phyloP scores from a whole-genome alignment of 2,888 invertebrate genomes.

The Lasioglossum marginatum region DNA sequence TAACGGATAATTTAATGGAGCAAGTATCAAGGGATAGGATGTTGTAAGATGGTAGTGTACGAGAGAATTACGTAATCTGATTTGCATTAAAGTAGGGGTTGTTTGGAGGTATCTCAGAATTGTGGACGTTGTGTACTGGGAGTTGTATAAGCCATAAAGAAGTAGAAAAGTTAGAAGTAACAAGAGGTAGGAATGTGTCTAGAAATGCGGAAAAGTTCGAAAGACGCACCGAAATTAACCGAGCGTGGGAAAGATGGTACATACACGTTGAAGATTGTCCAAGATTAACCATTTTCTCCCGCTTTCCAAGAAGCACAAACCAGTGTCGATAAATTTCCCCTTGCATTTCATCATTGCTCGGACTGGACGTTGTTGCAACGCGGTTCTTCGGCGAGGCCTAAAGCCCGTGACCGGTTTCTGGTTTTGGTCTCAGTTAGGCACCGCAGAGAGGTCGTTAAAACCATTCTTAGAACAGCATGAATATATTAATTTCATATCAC shows the following conservation, averaged over 20 bases:
- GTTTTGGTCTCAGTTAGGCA: not conserved
- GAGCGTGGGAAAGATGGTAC: slow-evolving; percentile 2
- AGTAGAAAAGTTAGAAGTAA: not conserved
- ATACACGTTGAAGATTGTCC: not conserved
- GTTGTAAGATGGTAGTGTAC: not conserved
- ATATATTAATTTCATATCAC: slow-evolving; percentile 26
- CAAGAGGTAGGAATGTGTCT: not conserved
- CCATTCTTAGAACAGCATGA: slow-evolving; percentile 16
- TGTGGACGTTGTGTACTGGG: not conserved
- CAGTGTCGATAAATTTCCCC: not conserved
- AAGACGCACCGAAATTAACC: slow-evolving; percentile 4
- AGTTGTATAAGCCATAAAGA: no score
- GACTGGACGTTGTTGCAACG: not conserved
- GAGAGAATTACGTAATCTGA: not conserved
- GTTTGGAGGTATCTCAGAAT: not conserved
- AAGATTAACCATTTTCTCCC: not conserved
- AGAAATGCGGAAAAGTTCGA: not conserved
- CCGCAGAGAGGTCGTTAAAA: slow-evolving; percentile 33
- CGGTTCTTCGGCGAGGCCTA: not conserved
- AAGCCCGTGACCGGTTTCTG: slow-evolving; percentile 5
- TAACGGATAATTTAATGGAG: not conserved
- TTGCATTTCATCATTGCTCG: not conserved
- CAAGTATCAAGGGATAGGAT: not conserved
- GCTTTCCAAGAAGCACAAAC: not conserved
- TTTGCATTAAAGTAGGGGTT: no score